Evolutionary conservation across 2,113 vertebrate species (phyloP).

Genomic region (Sebastes fasciatus): DNA sequence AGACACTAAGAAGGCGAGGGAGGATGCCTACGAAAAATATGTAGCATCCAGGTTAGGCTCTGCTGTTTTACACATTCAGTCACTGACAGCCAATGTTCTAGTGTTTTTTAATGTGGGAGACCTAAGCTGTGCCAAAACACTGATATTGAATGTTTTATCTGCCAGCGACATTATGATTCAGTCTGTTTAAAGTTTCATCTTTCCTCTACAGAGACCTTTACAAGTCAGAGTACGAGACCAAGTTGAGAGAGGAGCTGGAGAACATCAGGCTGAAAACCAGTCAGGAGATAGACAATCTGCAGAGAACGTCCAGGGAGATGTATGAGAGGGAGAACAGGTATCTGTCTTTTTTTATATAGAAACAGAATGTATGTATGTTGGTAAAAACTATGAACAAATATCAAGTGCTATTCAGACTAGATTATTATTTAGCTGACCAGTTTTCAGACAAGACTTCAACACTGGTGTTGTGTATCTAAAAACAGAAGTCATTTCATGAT

Average conservation of each 20-base stretch:
- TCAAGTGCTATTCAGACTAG: neutral
- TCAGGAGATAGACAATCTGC: conserved; percentile 94
- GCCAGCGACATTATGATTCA: neutral
- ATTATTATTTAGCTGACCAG: neutral
- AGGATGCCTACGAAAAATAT: conserved; percentile 97
- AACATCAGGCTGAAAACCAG: conserved; percentile 92
- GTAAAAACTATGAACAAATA: neutral
- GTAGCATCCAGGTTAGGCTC: conserved; percentile 89
- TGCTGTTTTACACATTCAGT: conserved; percentile 15
- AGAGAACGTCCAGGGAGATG: conserved; percentile 94
- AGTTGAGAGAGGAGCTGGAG: conserved; percentile 91
- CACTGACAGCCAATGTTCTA: neutral
- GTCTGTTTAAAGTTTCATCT: conserved; percentile 23
- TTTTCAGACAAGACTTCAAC: neutral
- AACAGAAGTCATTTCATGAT: neutral
- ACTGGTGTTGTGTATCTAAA: neutral
- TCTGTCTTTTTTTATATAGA: neutral
- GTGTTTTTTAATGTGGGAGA: neutral
- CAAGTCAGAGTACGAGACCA: conserved; percentile 96
- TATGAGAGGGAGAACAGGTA: conserved; percentile 99
- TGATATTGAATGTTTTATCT: neutral
- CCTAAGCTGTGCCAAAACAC: neutral
- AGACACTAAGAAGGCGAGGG: conserved; percentile 92
- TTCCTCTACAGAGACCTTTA: conserved; percentile 89
- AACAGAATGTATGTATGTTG: neutral